Evolutionary conservation across 2,113 vertebrate genomes (phyloP), one percentile per base, ranked within the genome.

Genomic region (Dipodomys merriami): DNA sequence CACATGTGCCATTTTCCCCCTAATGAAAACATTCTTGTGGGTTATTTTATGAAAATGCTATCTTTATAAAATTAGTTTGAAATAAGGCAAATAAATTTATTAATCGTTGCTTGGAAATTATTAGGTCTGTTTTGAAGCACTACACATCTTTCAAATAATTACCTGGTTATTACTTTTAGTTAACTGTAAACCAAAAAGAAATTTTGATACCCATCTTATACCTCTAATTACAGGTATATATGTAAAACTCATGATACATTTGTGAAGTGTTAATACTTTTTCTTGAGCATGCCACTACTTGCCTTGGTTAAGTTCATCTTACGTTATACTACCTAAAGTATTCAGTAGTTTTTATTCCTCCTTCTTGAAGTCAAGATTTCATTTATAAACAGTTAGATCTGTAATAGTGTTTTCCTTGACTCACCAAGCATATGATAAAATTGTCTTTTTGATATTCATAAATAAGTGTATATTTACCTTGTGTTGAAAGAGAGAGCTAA

Each of bases 361-460:
- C 46, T 46, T 7, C 33, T 82, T 15, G 16, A 87, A 93, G 30
- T 86, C 35, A 90, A 25, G 30, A 25, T 80, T 92, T 93, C 23
- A 91, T 23, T 19, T 44, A 35, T 83, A 86, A 89, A 76, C 71
- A 11, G 57, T 57, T 9, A 33, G 5, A 57, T 1, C 0, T 71
- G 0, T 46, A 19, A 44, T 44, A 83, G 1, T 62, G 12, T 68
- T 96, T 53, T 73, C 53, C 67, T 93, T 95, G 53, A 86, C 64
- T 87, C 7, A 71, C 30, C 23, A 80, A 2, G 19, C 57, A 5
- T 12, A 76, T 78, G 6, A 29, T 76, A 1, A 46, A 85, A 83
- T 65, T 87, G 30, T 73, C 1, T 57, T 86, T 7, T 77, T 92
- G 86, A 72, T 82, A 49, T 94, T 72, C 90, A 72, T 87, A 79